Evolutionary conservation across 2,888 invertebrate species (phyloP).

Genomic region (Caenorhabditis wallacei): DNA sequence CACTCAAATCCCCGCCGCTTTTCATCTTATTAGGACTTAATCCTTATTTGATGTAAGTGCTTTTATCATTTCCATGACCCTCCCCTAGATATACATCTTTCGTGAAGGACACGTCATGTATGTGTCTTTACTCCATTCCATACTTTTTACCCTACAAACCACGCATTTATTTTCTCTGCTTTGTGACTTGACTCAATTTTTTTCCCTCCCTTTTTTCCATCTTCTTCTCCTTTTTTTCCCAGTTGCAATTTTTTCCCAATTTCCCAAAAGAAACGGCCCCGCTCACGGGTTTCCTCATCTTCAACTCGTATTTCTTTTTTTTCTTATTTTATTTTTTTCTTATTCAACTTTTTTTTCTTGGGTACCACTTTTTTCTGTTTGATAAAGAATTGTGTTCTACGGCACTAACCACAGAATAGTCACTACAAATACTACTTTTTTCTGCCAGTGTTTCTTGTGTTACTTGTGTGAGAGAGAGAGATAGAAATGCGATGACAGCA

Average conservation of each 20-base stretch:
- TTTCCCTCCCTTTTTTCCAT: neutral
- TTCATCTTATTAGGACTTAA: neutral
- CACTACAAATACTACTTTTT: constrained; percentile 50
- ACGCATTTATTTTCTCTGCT: constrained; percentile 41
- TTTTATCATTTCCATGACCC: constrained; percentile 10
- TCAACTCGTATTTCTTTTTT: neutral
- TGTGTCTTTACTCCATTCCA: constrained; percentile 17
- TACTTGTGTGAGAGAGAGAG: constrained; percentile 25
- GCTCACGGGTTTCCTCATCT: constrained; percentile 31
- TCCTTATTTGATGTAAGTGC: constrained; percentile 15
- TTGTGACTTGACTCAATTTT: constrained; percentile 35
- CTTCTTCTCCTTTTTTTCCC: constrained; percentile 10
- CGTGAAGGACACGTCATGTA: constrained; percentile 47
- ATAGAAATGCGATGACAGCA: constrained; percentile 29
- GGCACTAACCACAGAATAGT: constrained; percentile 39
- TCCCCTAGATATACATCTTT: constrained; percentile 33
- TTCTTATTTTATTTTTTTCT: neutral
- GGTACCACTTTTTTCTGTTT: neutral
- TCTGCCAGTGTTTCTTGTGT: constrained; percentile 16
- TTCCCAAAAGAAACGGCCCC: constrained; percentile 36
- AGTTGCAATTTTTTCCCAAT: constrained; percentile 12
- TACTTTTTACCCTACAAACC: constrained; percentile 51
- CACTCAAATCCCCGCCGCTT: neutral
- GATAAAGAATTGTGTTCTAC: constrained; percentile 23
- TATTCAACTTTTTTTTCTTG: neutral